Evolutionary conservation across 2,888 invertebrate species (phyloP), one percentile per base, ranked within the genome.

Genomic region (Stenurella melanura): DNA sequence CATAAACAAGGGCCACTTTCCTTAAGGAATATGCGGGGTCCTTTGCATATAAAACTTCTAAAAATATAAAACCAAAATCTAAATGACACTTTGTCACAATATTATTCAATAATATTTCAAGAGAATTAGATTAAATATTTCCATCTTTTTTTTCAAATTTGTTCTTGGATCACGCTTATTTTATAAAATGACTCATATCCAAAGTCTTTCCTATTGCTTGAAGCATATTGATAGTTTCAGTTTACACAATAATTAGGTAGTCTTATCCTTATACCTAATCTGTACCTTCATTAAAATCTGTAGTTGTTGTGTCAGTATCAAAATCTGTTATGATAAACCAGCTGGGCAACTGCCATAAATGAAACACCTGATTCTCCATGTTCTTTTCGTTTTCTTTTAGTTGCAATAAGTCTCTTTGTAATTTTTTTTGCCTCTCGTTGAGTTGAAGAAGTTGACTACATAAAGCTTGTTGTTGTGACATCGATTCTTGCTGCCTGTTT

Each of bases 311-410:
- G 73, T 83, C 84, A 9, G 78, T 77, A 76, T 79, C 82, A 21
- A 83, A 78, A 73, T 85, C 85, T 17, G 84, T 86, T 19, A 87
- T 87, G 78, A 89, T 86, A 82, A 89, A 90, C 83, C 87, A 87
- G 81, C 89, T 89, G 42, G 90, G 89, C 60, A 89, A 87, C 78
- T 89, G 88, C 89, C 89, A 89, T 71, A 90, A 83, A 74, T 87
- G 84, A 73, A 86, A 87, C 21, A 89, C 86, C 63, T 83, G 83
- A 34, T 75, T 81, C 76, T 90, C 89, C 80, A 89, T 85, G 21
- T 84, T 85, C 74, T 83, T 86, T 75, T 89, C 89, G 5, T 85
- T 80, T 42, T 88, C 87, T 75, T 88, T 87, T 66, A 88, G 78
- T 17, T 77, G 63, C 10, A 81, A 42, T 58, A 89, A 78, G 76